Evolutionary conservation across 2,113 vertebrate genomes (phyloP).

Genomic region (Oncorhynchus gorbuscha): DNA sequence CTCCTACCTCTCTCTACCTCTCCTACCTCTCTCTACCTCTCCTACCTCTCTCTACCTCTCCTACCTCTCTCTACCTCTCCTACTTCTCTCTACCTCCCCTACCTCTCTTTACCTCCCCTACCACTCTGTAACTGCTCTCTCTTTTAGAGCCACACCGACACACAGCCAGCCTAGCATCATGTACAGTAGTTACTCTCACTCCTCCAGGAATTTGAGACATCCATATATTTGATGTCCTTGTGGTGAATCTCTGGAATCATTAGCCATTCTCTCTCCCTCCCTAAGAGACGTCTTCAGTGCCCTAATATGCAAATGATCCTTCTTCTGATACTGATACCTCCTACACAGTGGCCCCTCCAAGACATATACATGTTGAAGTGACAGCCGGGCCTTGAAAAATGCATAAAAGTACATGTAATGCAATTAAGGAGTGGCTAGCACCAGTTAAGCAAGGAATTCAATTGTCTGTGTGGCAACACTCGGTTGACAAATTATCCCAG

Average conservation of each 20-base stretch:
- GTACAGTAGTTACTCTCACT: conserved; percentile 29
- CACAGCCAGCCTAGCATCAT: not conserved
- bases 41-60: no score
- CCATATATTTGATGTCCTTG: conserved; percentile 64
- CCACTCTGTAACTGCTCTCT: not conserved
- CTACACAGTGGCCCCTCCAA: conserved; percentile 4
- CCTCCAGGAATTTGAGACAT: conserved; percentile 57
- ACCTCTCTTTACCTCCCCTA: not conserved
- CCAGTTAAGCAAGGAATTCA: conserved; percentile 30
- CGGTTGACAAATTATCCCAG: conserved; percentile 23
- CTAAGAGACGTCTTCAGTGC: not conserved
- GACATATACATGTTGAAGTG: not conserved
- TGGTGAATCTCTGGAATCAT: conserved; percentile 14
- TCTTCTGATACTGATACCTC: conserved; percentile 28
- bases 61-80: no score
- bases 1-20: no score
- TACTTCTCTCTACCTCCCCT: not conserved
- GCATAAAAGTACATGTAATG: conserved; percentile 31
- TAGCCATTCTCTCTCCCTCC: conserved; percentile 3
- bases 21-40: no score
- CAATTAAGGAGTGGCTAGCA: not conserved
- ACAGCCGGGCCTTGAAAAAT: conserved; percentile 26
- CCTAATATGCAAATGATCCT: conserved; percentile 36
- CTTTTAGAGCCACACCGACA: conserved; percentile 4
- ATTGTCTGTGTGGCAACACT: conserved; percentile 18